Evolutionary conservation across 2,797 vertebrate genomes (phyloP).

Genomic region (Mico argentatus): DNA sequence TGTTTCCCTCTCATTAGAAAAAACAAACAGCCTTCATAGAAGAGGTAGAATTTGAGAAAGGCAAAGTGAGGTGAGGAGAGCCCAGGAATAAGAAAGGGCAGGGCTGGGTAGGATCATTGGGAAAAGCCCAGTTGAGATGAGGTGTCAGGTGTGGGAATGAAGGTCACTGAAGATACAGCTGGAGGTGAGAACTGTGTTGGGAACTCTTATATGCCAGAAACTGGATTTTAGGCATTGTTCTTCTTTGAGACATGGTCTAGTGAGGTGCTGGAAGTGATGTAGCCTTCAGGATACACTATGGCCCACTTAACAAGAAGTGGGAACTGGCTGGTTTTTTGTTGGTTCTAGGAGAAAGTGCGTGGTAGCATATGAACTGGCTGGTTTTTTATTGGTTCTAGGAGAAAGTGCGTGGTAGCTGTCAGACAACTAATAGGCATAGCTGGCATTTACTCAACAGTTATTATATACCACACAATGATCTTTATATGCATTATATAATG

Average conservation of each 20-base stretch:
- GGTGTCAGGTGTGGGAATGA: neutral
- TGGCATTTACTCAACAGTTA: neutral
- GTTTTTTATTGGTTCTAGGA: neutral
- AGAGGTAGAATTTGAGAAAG: neutral
- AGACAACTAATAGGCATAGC: neutral
- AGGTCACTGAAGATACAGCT: neutral
- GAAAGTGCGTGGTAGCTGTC: neutral
- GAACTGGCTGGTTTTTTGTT: neutral
- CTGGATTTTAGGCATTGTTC: neutral
- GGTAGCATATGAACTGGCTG: neutral
- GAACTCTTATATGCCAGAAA: neutral
- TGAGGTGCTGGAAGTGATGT: neutral
- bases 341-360: neutral
- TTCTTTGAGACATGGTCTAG: neutral
- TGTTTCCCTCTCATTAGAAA: neutral
- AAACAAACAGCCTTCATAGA: neutral
- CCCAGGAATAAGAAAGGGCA: neutral
- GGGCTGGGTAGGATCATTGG: neutral
- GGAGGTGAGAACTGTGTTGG: neutral
- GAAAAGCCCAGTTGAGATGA: neutral
- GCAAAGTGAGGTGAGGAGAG: neutral
- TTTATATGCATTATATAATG: neutral
- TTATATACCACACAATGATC: neutral
- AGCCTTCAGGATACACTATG: neutral
- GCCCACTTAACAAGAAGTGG: neutral